Base-by-base conservation (phyloP, 2,113 vertebrate species). In the Polypterus bichir region DNA sequence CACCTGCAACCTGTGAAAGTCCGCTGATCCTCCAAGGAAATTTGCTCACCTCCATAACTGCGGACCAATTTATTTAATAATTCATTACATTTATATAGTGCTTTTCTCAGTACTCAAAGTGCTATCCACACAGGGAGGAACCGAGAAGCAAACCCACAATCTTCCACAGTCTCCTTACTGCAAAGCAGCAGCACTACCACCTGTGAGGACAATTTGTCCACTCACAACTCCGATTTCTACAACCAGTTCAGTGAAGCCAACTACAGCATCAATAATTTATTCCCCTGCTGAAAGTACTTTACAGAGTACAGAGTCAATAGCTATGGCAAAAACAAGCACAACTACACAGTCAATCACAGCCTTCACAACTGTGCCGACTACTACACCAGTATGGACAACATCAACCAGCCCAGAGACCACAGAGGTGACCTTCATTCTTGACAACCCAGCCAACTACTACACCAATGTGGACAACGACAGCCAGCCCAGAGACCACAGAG, bases 1-100 rank as follows among this genome's bases (percentile, higher is more conserved):
- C 49, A 44, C 46, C 68, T 7, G 59, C 77, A 6, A 3, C 55
- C 3, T 90, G 89, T 70, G 70, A 68, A 5, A 59, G 65, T 64
- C 90, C 89, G 47, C 66, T 59, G 9, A 5, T 65, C 54, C 65
- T 88, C 49, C 75, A 69, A 67, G 81, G 76, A 3, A 51, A 44
- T 49, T 7, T 44, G 9, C 67, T 91, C 9, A 3, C 1, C 1
- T 67, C 46, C 0, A 65, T 92, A 56, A 66, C 0, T 1, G 69
- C 73, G 0, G 66, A 86, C 3, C 66, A 83, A 7, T 46, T 92
- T 0, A 59, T 84, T 27, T 27, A 27, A 27, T 27, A 27, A 2
- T 27, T 27, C 27, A 1, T 27, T 27, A 27, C 27, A 27, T 27
- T 27, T 27, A 27, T 27, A 27, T 27, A 27, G 27, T 27, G 27